A percentile compares a stretch with the other conserved stretches of the same genome.
These are phyloP conservation scores for Dicranocentrus wangi DNA, from an alignment of 2,888 invertebrate species.

Conservation along the genomic window DNA sequence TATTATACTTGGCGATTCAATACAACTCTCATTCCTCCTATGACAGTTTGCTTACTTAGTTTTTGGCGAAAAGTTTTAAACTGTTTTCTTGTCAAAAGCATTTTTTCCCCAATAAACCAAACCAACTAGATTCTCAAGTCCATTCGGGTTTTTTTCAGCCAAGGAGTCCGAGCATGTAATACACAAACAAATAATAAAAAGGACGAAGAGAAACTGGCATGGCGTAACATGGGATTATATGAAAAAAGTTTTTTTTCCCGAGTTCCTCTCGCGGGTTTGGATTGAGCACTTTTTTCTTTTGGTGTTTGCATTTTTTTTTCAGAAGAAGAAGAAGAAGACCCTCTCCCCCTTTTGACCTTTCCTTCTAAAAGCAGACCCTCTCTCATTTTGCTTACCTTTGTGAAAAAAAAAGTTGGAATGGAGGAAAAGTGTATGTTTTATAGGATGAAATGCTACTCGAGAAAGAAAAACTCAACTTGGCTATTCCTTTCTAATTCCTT, in stretches of 20 bases:
- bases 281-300: neutral
- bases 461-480: no score
- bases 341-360: neutral
- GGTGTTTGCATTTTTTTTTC: slow-evolving; percentile 1
- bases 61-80: slow-evolving; percentile 21
- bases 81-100: slow-evolving; percentile 25
- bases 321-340: neutral
- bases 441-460: no score
- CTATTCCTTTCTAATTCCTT: no score
- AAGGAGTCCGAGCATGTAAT: slow-evolving; percentile 38
- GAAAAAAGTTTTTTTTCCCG: neutral
- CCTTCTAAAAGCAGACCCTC: neutral
- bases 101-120: neutral
- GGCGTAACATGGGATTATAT: neutral
- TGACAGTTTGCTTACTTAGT: neutral
- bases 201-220: no score
- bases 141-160: neutral
- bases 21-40: neutral
- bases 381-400: slow-evolving; percentile 1
- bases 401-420: neutral
- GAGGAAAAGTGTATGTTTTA: neutral
- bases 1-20: slow-evolving; percentile 18
- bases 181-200: slow-evolving; percentile 10
- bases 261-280: neutral
- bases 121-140: neutral